Evolutionary conservation across 2,888 invertebrate genomes (phyloP).

Genomic region (Agrilus biguttatus): DNA sequence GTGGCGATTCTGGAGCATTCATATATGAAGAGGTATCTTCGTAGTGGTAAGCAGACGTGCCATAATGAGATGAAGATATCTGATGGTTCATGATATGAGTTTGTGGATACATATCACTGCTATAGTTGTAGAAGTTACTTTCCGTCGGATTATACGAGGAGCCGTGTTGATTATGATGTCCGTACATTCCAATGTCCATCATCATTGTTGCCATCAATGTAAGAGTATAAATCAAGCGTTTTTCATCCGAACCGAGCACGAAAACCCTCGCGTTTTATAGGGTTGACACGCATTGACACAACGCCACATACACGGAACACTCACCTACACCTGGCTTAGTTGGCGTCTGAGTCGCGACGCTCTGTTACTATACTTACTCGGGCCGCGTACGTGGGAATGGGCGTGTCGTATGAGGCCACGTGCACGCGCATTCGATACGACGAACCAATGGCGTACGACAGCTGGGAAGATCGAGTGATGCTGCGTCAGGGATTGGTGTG

Average conservation of each 20-base stretch:
- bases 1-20: slow-evolving; percentile 28
- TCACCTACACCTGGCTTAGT: neutral
- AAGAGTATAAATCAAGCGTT: slow-evolving; percentile 2
- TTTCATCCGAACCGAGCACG: slow-evolving; percentile 1
- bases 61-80: slow-evolving; percentile 25
- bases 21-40: slow-evolving; percentile 25
- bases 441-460: slow-evolving; percentile 20
- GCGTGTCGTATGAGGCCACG: slow-evolving; percentile 19
- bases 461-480: slow-evolving; percentile 25
- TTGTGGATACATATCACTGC: slow-evolving; percentile 20
- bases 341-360: neutral
- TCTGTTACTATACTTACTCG: no score
- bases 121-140: slow-evolving; percentile 22
- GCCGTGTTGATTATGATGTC: slow-evolving; percentile 36
- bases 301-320: neutral
- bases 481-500: slow-evolving; percentile 29
- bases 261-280: neutral
- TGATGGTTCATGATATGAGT: slow-evolving; percentile 28
- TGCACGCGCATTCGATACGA: slow-evolving; percentile 20
- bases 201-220: slow-evolving; percentile 45
- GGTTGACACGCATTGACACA: neutral
- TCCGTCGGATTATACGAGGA: slow-evolving; percentile 26
- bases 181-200: slow-evolving; percentile 73
- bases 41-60: slow-evolving; percentile 24
- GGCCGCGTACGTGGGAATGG: slow-evolving; percentile 13